Conservation (phyloP, 1,140 invertebrate genomes). For the Platyura marginata region DNA sequence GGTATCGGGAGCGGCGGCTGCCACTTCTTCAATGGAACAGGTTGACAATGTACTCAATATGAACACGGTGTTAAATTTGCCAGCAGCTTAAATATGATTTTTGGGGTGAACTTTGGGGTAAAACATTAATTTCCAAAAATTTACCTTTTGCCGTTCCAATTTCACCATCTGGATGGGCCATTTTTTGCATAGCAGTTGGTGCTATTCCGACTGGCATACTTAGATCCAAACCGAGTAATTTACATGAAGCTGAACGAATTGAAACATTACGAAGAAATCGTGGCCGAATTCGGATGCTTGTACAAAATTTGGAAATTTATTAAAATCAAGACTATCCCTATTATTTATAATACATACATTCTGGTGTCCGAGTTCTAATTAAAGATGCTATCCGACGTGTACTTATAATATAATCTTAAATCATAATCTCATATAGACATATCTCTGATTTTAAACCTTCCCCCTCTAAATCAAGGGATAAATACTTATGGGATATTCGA, state of each 20-base stretch:
- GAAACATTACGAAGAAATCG: slow-evolving; percentile 61
- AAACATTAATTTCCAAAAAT: slow-evolving; percentile 1
- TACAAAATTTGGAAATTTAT: background rate
- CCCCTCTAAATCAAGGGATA: too few species aligned
- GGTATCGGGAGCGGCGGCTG: slow-evolving; percentile 47
- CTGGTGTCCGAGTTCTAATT: too few species aligned
- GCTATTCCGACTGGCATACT: slow-evolving; percentile 72
- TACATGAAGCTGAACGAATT: slow-evolving; percentile 38
- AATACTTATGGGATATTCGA: too few species aligned
- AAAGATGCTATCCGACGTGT: too few species aligned
- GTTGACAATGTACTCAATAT: slow-evolving; percentile 77
- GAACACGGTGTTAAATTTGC: slow-evolving; percentile 50
- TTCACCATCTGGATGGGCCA: slow-evolving; percentile 86
- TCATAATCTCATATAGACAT: background rate
- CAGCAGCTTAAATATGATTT: slow-evolving; percentile 46
- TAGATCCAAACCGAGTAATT: slow-evolving; percentile 45
- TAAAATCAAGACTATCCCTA: background rate
- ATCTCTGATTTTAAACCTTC: background rate
- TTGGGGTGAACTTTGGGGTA: background rate
- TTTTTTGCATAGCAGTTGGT: slow-evolving; percentile 82
- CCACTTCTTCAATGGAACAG: slow-evolving; percentile 74
- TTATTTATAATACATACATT: background rate
- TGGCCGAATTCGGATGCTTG: slow-evolving; percentile 59
- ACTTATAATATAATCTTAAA: slow-evolving; percentile 5
- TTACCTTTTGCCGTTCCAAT: slow-evolving; percentile 63